These are phyloP conservation scores for Cotesia vestalis DNA, from an alignment of 1,140 invertebrate species.

Conservation along the genomic window DNA sequence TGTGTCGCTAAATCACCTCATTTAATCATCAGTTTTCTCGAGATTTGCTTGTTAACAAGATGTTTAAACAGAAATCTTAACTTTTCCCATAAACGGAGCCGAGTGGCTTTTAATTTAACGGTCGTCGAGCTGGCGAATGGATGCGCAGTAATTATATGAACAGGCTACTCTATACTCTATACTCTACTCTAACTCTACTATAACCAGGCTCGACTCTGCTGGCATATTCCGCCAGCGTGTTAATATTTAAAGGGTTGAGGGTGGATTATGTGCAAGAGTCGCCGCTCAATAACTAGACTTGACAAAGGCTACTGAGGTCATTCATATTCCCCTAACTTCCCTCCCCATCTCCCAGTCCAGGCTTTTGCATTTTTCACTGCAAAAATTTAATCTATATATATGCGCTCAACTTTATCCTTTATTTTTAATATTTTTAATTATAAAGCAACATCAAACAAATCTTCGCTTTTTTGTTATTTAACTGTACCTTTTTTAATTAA, in stretches of 20 bases:
- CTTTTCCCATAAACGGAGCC: conserved; percentile 36
- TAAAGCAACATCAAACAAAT: no score
- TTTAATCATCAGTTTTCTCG: conserved; percentile 19
- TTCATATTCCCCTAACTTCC: conserved; percentile 1
- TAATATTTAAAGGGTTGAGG: conserved; percentile 29
- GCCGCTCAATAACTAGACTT: conserved; percentile 36
- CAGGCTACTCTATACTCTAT: conserved; percentile 15
- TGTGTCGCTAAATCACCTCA: conserved; percentile 29
- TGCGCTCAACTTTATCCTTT: no score
- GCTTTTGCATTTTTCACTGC: no score
- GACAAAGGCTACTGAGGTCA: conserved; percentile 30
- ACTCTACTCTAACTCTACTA: no score
- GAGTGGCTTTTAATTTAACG: conserved; percentile 42
- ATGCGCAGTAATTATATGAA: conserved; percentile 34
- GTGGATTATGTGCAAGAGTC: conserved; percentile 9
- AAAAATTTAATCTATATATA: no score
- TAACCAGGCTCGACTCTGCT: not conserved
- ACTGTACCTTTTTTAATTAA: no score
- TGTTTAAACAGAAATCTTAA: conserved; percentile 37
- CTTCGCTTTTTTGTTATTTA: no score
- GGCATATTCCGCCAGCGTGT: conserved; percentile 12
- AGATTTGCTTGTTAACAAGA: conserved; percentile 39
- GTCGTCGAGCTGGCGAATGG: conserved; percentile 32
- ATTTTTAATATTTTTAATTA: no score
- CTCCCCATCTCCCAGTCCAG: no score